Conservation (phyloP, 2,113 vertebrate species). For the Microtus montanus region DNA sequence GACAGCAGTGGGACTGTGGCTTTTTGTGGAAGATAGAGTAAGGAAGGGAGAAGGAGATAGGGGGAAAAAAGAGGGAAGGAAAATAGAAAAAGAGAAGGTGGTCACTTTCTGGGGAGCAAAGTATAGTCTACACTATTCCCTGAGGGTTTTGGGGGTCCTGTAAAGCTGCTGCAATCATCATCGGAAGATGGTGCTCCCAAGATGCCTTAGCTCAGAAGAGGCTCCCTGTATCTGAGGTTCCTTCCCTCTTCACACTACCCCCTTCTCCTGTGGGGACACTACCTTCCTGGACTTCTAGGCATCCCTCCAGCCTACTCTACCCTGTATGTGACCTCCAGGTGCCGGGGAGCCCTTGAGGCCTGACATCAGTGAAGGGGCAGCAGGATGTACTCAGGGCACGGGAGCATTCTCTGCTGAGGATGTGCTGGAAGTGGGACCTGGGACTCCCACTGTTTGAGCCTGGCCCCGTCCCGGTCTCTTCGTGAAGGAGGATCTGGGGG, state of each 20-base stretch:
- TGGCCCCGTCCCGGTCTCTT: accelerated
- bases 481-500: accelerated
- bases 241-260: too few relatives aligned
- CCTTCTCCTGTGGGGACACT: neutral
- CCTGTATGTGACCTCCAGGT: neutral
- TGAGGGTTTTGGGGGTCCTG: neutral
- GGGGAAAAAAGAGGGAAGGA: neutral
- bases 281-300: accelerated
- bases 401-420: too few relatives aligned
- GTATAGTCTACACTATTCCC: neutral
- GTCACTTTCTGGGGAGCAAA: neutral
- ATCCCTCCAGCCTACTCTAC: neutral
- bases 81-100: neutral
- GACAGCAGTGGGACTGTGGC: accelerated
- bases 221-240: neutral
- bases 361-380: neutral
- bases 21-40: neutral
- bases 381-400: neutral
- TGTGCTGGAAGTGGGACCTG: neutral
- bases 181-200: neutral
- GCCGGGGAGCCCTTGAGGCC: neutral
- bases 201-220: neutral
- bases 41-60: accelerated
- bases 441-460: neutral
- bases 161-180: accelerated